A percentile compares a stretch with the other conserved stretches of the same genome.
These are phyloP conservation scores for Pygmarrhopalites habei DNA, from an alignment of 1,140 invertebrate genomes.

Conservation along the genomic window DNA sequence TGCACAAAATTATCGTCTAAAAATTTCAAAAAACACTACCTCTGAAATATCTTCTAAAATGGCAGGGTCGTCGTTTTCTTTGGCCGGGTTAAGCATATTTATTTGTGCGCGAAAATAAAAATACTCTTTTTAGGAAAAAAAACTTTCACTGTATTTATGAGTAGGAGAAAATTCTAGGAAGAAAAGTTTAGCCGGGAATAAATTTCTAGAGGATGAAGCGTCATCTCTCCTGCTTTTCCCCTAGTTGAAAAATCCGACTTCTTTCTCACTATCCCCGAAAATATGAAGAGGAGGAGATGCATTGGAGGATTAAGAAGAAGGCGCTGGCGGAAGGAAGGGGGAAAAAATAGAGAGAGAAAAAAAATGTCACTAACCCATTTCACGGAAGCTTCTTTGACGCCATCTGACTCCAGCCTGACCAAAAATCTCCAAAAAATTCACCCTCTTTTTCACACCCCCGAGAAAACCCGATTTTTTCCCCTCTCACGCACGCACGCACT, in stretches of 20 bases:
- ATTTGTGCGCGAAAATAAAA: too few species aligned
- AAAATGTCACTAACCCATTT: background rate
- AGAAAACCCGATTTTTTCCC: background rate
- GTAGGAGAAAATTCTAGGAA: too few species aligned
- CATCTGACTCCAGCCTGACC: slow-evolving; percentile 28
- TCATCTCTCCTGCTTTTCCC: background rate
- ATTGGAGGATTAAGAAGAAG: background rate
- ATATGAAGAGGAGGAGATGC: background rate
- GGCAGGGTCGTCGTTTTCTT: too few species aligned
- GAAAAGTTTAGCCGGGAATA: background rate
- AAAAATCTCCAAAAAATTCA: slow-evolving; percentile 23
- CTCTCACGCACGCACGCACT: background rate
- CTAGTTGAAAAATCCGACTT: background rate
- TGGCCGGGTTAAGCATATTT: too few species aligned
- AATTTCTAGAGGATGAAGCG: background rate
- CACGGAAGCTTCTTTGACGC: slow-evolving; percentile 17
- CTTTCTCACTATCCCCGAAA: background rate
- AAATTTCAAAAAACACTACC: too few species aligned
- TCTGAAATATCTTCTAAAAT: too few species aligned
- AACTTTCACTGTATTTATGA: too few species aligned
- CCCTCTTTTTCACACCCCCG: background rate
- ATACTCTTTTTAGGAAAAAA: too few species aligned
- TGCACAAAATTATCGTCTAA: too few species aligned
- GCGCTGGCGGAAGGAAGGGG: background rate
- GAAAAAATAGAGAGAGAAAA: background rate